These are phyloP conservation scores for Xiphophorus hellerii DNA, from an alignment of 2,113 vertebrate species.

Conservation along the genomic window DNA sequence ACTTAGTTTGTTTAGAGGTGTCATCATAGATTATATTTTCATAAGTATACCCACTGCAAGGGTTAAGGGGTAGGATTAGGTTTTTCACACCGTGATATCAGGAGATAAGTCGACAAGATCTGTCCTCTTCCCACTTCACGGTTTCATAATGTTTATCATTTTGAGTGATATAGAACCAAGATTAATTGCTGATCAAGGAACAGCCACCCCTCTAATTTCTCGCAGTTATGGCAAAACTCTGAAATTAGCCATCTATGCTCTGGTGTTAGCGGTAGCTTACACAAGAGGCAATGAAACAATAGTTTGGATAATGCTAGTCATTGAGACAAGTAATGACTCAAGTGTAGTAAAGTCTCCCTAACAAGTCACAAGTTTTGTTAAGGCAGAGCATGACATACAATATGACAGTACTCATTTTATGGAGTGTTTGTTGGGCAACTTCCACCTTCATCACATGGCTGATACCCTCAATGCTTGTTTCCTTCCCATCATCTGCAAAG, in stretches of 20 bases:
- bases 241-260: neutral
- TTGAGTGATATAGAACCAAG: neutral
- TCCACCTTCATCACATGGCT: neutral
- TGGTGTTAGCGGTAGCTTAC: neutral
- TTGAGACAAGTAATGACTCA: neutral
- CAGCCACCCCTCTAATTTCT: neutral
- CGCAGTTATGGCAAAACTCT: neutral
- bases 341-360: neutral
- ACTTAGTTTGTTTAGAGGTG: neutral
- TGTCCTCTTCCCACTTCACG: no score
- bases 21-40: neutral
- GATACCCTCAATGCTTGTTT: neutral
- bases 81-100: no score
- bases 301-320: neutral
- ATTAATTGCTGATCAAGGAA: neutral
- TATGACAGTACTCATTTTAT: neutral
- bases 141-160: no score
- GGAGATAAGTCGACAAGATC: no score
- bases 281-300: neutral
- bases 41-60: neutral
- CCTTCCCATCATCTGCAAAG: neutral
- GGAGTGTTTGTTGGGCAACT: neutral
- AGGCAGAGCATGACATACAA: neutral
- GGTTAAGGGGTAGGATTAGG: no score
- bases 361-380: neutral